Evolutionary conservation across 2,888 invertebrate genomes (phyloP).

Genomic region (Pterostichus niger): DNA sequence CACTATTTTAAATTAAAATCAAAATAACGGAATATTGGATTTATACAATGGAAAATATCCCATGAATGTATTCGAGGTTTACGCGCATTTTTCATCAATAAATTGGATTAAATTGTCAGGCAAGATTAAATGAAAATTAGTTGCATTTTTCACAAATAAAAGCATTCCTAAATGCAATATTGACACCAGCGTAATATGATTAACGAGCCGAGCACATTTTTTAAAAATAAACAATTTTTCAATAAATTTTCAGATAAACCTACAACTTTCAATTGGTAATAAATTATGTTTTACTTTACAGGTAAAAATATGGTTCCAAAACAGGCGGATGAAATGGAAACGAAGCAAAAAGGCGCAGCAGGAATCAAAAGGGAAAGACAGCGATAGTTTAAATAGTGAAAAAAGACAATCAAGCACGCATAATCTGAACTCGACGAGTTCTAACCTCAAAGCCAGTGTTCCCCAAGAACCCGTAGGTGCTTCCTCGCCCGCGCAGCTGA

Average conservation of each 20-base stretch:
- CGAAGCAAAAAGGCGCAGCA: conserved; percentile 97
- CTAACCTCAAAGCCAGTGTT: conserved; percentile 69
- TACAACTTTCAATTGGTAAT: conserved; percentile 52
- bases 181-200: conserved; percentile 50
- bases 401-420: conserved; percentile 70
- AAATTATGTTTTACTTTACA: conserved; percentile 76
- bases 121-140: conserved; percentile 66
- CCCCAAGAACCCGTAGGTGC: conserved; percentile 70
- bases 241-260: conserved; percentile 56
- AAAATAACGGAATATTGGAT: background rate
- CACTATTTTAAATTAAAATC: too few relatives aligned
- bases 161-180: conserved; percentile 63
- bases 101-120: conserved; percentile 65
- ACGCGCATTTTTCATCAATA: conserved; percentile 66
- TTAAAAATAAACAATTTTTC: conserved; percentile 55
- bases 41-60: conserved; percentile 14
- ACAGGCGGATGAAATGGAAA: conserved; percentile 99
- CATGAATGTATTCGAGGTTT: conserved; percentile 18
- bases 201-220: conserved; percentile 56
- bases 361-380: conserved; percentile 84
- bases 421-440: conserved; percentile 69
- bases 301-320: conserved; percentile 99
- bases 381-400: conserved; percentile 68
- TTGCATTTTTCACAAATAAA: conserved; percentile 66
- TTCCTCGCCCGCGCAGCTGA: conserved; percentile 68